Conservation (phyloP, 1,140 invertebrate species). For the Kradibia gibbosae region DNA sequence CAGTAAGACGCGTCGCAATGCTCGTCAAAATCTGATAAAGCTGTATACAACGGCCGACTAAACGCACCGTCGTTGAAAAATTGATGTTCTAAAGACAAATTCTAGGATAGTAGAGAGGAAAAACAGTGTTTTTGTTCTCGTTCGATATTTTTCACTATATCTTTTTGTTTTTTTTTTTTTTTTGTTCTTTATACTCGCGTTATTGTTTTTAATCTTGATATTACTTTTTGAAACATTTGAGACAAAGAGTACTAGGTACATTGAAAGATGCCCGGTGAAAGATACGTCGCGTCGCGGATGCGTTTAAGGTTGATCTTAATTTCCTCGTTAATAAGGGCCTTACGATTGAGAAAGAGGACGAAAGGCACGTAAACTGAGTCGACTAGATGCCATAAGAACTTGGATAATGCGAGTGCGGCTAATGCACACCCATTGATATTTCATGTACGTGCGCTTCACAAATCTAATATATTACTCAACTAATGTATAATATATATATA, state of each 20-base stretch:
- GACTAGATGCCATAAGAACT: constrained; percentile 45
- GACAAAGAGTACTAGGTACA: constrained; percentile 2
- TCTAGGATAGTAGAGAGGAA: constrained; percentile 51
- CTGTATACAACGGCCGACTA: constrained; percentile 31
- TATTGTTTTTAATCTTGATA: constrained; percentile 9
- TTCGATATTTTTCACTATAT: background rate
- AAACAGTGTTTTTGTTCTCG: constrained; percentile 32
- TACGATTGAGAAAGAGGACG: constrained; percentile 46
- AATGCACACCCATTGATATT: background rate
- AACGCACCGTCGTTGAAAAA: constrained; percentile 26
- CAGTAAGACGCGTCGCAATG: constrained; percentile 26
- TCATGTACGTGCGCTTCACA: too few species aligned
- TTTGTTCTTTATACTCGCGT: background rate
- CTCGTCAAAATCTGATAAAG: constrained; percentile 2
- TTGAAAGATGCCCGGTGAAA: background rate
- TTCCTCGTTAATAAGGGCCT: constrained; percentile 38
- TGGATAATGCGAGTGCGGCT: background rate
- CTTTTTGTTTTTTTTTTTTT: constrained; percentile 18
- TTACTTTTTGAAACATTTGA: background rate
- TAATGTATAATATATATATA: too few species aligned
- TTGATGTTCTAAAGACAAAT: constrained; percentile 34
- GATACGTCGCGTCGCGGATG: constrained; percentile 21
- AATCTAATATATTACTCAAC: too few species aligned
- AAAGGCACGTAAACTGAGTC: constrained; percentile 50
- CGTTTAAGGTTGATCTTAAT: constrained; percentile 9